Evolutionary conservation across 2,797 vertebrate genomes (phyloP).

Genomic region (Echeneis naucrates): DNA sequence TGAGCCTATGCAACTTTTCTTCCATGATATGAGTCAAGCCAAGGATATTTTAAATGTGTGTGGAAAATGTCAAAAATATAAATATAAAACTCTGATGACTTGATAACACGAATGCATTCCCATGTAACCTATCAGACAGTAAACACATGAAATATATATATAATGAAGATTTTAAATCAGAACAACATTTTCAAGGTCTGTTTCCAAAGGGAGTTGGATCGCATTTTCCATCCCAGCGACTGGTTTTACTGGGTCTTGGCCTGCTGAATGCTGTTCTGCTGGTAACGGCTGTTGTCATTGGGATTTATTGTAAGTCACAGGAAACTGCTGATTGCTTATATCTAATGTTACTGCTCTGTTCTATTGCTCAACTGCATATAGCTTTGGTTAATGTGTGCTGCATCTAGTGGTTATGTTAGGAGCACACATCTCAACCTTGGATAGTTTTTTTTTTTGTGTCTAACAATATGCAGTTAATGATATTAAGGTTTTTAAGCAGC

Average conservation of each 20-base stretch:
- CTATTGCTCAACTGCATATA: neutral
- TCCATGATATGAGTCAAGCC: neutral
- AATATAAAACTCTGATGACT: neutral
- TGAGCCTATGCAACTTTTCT: neutral
- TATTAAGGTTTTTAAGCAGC: neutral
- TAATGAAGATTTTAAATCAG: constrained; percentile 14
- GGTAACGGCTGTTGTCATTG: constrained; percentile 59
- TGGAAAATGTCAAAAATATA: neutral
- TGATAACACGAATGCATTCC: neutral
- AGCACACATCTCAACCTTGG: neutral
- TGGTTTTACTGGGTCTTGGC: constrained; percentile 62
- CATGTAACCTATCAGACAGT: neutral
- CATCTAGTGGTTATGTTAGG: too few species aligned
- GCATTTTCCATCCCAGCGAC: constrained; percentile 42
- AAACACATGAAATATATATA: neutral
- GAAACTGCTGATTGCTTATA: neutral
- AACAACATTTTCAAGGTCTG: constrained; percentile 34
- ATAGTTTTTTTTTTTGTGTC: neutral
- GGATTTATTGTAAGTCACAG: constrained; percentile 78
- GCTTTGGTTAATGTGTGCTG: too few species aligned
- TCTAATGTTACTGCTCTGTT: neutral
- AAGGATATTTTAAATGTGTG: neutral
- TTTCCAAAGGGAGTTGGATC: constrained; percentile 40
- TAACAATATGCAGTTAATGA: neutral
- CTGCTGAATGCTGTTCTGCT: constrained; percentile 71